A percentile compares a stretch with the other conserved stretches of the same genome.
Evolutionary conservation across 2,888 invertebrate species (phyloP).

Genomic region (Scaptomyza flava): DNA sequence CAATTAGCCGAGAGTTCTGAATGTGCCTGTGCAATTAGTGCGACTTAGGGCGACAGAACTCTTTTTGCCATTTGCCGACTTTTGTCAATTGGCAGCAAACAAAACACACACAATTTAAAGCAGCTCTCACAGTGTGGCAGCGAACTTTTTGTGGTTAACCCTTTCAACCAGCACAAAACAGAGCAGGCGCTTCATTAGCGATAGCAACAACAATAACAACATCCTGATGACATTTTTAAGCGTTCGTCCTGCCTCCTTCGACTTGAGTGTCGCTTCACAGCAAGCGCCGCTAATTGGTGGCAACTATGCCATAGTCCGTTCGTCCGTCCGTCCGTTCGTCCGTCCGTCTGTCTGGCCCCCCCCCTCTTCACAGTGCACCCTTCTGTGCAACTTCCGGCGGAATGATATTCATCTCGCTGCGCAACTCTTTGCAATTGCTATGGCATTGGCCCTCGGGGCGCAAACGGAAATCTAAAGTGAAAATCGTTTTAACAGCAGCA

Average conservation of each 20-base stretch:
- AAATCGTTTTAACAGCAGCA: constrained; percentile 76
- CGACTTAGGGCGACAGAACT: constrained; percentile 44
- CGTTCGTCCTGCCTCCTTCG: constrained; percentile 25
- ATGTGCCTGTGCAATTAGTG: constrained; percentile 60
- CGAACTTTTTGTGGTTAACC: constrained; percentile 58
- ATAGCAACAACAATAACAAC: constrained; percentile 31
- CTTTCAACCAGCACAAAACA: constrained; percentile 17
- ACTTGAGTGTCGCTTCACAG: constrained; percentile 65
- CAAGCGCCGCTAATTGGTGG: constrained; percentile 74
- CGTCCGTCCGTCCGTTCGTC: no score
- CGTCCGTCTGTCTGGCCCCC: neutral
- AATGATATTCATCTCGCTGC: constrained; percentile 62
- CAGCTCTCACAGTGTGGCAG: constrained; percentile 45
- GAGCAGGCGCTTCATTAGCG: constrained; percentile 36
- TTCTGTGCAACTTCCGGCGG: constrained; percentile 71
- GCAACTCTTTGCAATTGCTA: constrained; percentile 23
- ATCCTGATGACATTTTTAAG: constrained; percentile 57
- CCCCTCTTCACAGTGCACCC: neutral
- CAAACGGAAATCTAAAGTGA: constrained; percentile 77
- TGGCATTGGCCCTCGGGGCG: constrained; percentile 46
- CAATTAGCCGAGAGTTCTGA: constrained; percentile 34
- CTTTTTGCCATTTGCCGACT: neutral
- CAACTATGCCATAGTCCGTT: constrained; percentile 48
- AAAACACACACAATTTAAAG: constrained; percentile 41
- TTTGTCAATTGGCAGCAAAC: constrained; percentile 22